Percentiles rank a stretch among this genome's conserved stretches.
These are phyloP conservation scores for Cotesia congregata DNA, from an alignment of 2,888 invertebrate genomes.

Conservation along the genomic window DNA sequence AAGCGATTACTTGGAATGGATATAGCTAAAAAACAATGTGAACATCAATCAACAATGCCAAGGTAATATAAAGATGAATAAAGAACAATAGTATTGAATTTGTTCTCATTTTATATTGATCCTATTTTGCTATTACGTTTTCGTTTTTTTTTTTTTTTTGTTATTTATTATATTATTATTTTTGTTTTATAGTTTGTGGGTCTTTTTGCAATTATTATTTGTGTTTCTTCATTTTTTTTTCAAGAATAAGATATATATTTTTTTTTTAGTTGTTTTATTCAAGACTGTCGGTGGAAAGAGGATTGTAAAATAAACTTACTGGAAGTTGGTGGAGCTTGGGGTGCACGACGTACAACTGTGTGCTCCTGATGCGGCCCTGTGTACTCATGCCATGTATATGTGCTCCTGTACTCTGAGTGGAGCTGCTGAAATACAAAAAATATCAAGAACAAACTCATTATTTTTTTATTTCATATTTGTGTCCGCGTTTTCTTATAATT, in stretches of 20 bases:
- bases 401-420: slow-evolving; percentile 95
- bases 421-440: slow-evolving; percentile 75
- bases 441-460: slow-evolving; percentile 9
- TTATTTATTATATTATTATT: slow-evolving; percentile 29
- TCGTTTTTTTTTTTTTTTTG: slow-evolving; percentile 34
- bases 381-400: slow-evolving; percentile 95
- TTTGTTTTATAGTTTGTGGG: slow-evolving; percentile 33
- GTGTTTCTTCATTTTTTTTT: slow-evolving; percentile 27
- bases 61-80: slow-evolving; percentile 18
- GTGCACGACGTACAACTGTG: slow-evolving; percentile 81
- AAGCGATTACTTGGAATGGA: background rate
- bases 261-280: background rate
- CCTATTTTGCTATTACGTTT: background rate
- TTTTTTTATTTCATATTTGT: slow-evolving; percentile 14
- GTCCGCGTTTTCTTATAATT: background rate
- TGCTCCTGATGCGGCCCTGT: slow-evolving; percentile 76
- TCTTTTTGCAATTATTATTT: slow-evolving; percentile 3
- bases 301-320: slow-evolving; percentile 60
- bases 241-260: slow-evolving; percentile 41
- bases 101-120: slow-evolving; percentile 14
- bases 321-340: slow-evolving; percentile 69
- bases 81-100: slow-evolving; percentile 9
- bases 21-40: slow-evolving; percentile 17
- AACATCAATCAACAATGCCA: slow-evolving; percentile 33
- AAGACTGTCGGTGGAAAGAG: slow-evolving; percentile 10